Evolutionary conservation across 2,797 vertebrate species (phyloP).

Genomic region (Bufotes viridis): DNA sequence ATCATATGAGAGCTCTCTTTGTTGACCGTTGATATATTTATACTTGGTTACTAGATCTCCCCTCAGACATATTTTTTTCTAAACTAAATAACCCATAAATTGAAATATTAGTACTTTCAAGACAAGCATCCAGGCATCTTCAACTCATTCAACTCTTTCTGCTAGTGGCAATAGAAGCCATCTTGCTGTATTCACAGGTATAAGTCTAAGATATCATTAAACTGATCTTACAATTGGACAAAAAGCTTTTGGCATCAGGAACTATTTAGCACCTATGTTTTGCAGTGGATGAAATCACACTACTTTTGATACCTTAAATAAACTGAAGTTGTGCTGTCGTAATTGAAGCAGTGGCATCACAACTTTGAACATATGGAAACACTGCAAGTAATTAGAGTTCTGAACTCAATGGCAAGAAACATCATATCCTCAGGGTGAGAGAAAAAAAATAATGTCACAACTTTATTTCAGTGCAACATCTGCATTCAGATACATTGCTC

Average conservation of each 20-base stretch:
- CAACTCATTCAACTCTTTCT: no score
- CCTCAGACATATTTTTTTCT: no score
- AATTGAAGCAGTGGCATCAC: neutral
- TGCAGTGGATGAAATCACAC: neutral
- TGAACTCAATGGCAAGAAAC: conserved; percentile 22
- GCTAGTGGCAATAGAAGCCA: no score
- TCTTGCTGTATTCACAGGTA: no score
- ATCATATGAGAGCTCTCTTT: no score
- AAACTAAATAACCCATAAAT: no score
- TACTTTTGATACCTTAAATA: neutral
- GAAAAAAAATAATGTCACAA: conserved; percentile 14
- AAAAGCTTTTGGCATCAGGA: neutral
- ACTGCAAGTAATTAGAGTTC: conserved; percentile 26
- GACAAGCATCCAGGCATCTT: no score
- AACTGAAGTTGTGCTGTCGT: neutral
- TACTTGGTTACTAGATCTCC: no score
- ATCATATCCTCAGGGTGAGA: conserved; percentile 22
- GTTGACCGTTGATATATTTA: no score
- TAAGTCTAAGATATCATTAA: no score
- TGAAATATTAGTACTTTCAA: no score
- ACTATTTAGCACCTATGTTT: neutral
- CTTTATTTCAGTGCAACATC: conserved; percentile 19
- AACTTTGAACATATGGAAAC: conserved; percentile 6
- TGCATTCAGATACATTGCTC: conserved; percentile 35
- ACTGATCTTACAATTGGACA: neutral